These are phyloP conservation scores for Mesitornis unicolor DNA, from an alignment of 2,113 vertebrate genomes.

Conservation along the genomic window DNA sequence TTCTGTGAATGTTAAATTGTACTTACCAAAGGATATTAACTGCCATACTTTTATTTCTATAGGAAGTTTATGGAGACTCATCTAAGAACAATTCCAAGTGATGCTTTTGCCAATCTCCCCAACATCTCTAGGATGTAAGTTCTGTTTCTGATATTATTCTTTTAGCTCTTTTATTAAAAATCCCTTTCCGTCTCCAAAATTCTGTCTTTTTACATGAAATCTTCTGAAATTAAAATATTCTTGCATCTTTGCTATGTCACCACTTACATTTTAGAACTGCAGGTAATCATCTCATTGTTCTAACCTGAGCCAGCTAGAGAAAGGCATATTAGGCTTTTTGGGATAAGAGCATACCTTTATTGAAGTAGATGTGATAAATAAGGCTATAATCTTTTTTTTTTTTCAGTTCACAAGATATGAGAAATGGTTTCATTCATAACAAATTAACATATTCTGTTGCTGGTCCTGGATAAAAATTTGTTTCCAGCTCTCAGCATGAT, in stretches of 20 bases:
- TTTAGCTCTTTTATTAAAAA: not conserved
- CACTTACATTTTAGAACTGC: not conserved
- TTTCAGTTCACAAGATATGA: not conserved
- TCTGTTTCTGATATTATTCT: not conserved
- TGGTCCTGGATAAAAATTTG: not conserved
- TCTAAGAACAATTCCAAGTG: slow-evolving; percentile 80
- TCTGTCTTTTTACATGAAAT: not conserved
- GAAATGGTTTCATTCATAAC: not conserved
- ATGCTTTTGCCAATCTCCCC: slow-evolving; percentile 84
- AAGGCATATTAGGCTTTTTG: not conserved
- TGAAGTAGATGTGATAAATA: not conserved
- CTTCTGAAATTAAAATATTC: not conserved
- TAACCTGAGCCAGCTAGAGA: not conserved
- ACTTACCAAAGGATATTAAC: slow-evolving; percentile 11
- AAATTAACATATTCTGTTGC: not conserved
- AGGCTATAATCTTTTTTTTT: not conserved
- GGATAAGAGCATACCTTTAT: not conserved
- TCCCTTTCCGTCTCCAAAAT: not conserved
- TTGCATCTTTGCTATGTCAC: not conserved
- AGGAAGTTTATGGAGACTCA: slow-evolving; percentile 91
- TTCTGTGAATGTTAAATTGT: not conserved
- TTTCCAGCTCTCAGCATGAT: not conserved
- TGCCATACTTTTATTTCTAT: slow-evolving; percentile 28
- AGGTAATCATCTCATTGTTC: not conserved
- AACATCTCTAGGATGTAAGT: slow-evolving; percentile 98